Evolutionary conservation across 2,888 invertebrate species (phyloP), one percentile per base, ranked within the genome.

Genomic region (Micoletzkya japonica): DNA sequence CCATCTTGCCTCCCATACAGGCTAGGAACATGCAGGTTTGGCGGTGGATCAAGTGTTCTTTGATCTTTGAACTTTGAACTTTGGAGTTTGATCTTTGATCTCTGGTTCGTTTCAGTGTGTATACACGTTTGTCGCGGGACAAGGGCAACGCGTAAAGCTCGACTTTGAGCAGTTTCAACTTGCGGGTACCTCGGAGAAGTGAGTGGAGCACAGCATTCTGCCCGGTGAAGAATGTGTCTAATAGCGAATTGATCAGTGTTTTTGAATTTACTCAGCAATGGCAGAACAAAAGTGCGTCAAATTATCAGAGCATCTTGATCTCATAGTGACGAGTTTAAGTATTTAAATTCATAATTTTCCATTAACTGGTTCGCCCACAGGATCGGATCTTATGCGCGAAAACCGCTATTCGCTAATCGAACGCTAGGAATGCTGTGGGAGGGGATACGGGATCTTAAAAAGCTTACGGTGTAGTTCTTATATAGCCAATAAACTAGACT

Each of bases 161-260:
- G 82, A 83, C 52, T 88, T 88, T 76, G 84, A 84, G 52, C 77
- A 84, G 60, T 88, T 88, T 73, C 82, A 86, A 44, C 80, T 88
- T 30, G 87, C 87, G 73, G 88, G 88, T 61, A 86, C 87, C 71
- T 84, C 86, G 63, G 87, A 87, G 58, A 85, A 85, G 87, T 87
- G 75, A 82, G 76, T 71, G 24, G 24, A 44, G 44, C 44, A 44
- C n/a, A n/a, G n/a, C n/a, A n/a, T n/a, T n/a, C n/a, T n/a, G n/a
- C n/a, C n/a, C n/a, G n/a, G n/a, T n/a, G n/a, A n/a, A n/a, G n/a
- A n/a, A n/a, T n/a, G n/a, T n/a, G n/a, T n/a, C n/a, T n/a, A n/a
- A n/a, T n/a, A n/a, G n/a, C n/a, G n/a, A n/a, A n/a, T n/a, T n/a
- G n/a, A n/a, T n/a, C n/a, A n/a, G n/a, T n/a, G n/a, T n/a, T n/a